Evolutionary conservation across 2,797 vertebrate genomes (phyloP), one percentile per base, ranked within the genome.

Genomic region (Lepus oiostolus): DNA sequence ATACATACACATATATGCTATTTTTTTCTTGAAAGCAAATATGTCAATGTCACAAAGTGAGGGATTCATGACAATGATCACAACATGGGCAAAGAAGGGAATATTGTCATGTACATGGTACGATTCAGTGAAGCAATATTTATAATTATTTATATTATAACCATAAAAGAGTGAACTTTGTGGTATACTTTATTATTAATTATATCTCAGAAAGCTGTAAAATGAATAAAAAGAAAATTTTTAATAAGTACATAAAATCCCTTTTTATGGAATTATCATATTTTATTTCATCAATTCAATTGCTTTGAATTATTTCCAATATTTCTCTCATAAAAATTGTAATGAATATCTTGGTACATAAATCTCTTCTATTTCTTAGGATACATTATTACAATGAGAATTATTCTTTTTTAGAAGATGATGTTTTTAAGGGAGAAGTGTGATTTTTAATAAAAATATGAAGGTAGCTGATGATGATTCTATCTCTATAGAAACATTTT

Each of bases 261-360:
- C 21, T 71, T 85, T 92, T 88, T 60, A 85, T 84, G 32, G 63
- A 79, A 68, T 79, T 28, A 68, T 84, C n/a, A 67, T 80, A 68
- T 92, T 91, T 93, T 84, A 79, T 63, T 58, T 82, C 84, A 80
- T 80, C 28, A 71, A 7, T 17, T 50, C 54, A 82, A 77, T 88
- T 82, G 50, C 17, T 95, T 95, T 9, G 85, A 79, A 91, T 87
- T 84, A 81, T 71, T 89, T 93, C 54, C 16, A 93, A 52, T 74
- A 30, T 91, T 88, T 93, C 21, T 79, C 10, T 54, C 30, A 58
- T 35, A 95, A 93, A 54, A 91, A 82, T 76, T 47, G 7, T 93
- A 32, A 74, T 81, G 35, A 79, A 38, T 81, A 85, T 76, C 5
- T 92, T 82, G 88, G 28, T 88, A 52, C 35, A 86, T 77, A 63